These are phyloP conservation scores for Hypanus sabinus DNA, from an alignment of 2,113 vertebrate species.

Conservation along the genomic window DNA sequence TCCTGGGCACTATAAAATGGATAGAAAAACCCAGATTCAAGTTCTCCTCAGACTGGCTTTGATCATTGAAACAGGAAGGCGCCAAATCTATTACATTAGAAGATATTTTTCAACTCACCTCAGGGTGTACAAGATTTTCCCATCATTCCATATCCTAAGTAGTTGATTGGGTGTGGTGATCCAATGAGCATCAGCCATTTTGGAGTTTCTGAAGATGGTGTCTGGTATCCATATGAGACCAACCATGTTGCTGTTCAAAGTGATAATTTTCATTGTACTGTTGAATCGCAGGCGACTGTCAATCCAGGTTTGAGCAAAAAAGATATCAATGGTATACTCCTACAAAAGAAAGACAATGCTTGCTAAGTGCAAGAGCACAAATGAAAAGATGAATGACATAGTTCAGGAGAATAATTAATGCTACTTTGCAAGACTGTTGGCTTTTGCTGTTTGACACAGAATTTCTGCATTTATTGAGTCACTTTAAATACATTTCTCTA, in stretches of 20 bases:
- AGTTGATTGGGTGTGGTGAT: slow-evolving; percentile 94
- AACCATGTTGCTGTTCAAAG: slow-evolving; percentile 94
- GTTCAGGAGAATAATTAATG: neutral
- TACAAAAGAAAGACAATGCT: slow-evolving; percentile 50
- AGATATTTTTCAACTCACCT: slow-evolving; percentile 57
- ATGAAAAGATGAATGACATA: neutral
- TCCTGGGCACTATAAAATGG: neutral
- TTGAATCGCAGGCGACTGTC: slow-evolving; percentile 91
- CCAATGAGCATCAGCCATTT: slow-evolving; percentile 89
- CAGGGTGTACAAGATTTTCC: slow-evolving; percentile 88
- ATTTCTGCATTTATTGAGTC: neutral
- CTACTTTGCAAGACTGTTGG: neutral
- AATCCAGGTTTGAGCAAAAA: slow-evolving; percentile 95
- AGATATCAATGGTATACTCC: slow-evolving; percentile 97
- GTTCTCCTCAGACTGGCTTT: neutral
- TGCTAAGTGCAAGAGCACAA: slow-evolving; percentile 33
- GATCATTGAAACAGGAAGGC: too few species aligned
- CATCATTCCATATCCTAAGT: slow-evolving; percentile 94
- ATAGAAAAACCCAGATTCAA: neutral
- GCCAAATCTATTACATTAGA: neutral
- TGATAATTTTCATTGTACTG: slow-evolving; percentile 88
- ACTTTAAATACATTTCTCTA: neutral
- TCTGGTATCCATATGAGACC: slow-evolving; percentile 93
- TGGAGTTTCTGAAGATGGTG: slow-evolving; percentile 93
- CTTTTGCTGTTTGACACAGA: neutral